phyloP scores from a whole-genome alignment of 2,888 invertebrate genomes.

The Mesorhabditis spiculigera region DNA sequence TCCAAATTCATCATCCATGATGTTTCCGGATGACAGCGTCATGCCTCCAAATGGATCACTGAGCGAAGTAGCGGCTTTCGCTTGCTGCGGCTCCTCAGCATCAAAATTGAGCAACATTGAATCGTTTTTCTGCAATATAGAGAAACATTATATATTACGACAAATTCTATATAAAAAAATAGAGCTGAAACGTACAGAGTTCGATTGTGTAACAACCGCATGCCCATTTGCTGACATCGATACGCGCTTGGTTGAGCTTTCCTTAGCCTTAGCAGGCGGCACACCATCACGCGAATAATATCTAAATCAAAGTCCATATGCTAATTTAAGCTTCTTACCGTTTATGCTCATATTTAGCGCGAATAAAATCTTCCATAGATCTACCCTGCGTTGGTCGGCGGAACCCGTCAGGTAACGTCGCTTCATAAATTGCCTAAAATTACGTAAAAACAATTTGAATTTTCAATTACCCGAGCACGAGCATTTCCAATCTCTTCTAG shows the following conservation, averaged over 20 bases:
- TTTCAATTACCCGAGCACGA: conserved; percentile 69
- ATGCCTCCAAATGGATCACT: neutral
- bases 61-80: too few relatives aligned
- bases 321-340: conserved; percentile 67
- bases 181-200: neutral
- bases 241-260: neutral
- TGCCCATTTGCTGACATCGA: neutral
- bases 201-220: neutral
- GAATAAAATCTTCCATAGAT: conserved; percentile 85
- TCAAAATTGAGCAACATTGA: too few relatives aligned
- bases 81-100: too few relatives aligned
- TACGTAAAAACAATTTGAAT: neutral
- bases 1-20: neutral
- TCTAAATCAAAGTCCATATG: neutral
- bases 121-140: too few relatives aligned
- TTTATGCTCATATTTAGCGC: conserved; percentile 97
- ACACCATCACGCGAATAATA: neutral
- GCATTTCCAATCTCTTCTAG: conserved; percentile 98
- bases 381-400: conserved; percentile 89
- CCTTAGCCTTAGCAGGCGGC: neutral
- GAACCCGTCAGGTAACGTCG: conserved; percentile 67
- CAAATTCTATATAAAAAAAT: neutral
- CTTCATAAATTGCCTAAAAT: conserved; percentile 38
- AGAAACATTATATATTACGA: too few relatives aligned
- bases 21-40: neutral